A percentile compares a stretch with the other conserved stretches of the same genome.
Evolutionary conservation across 2,113 vertebrate species (phyloP).

Genomic region (Anthoscopus minutus): DNA sequence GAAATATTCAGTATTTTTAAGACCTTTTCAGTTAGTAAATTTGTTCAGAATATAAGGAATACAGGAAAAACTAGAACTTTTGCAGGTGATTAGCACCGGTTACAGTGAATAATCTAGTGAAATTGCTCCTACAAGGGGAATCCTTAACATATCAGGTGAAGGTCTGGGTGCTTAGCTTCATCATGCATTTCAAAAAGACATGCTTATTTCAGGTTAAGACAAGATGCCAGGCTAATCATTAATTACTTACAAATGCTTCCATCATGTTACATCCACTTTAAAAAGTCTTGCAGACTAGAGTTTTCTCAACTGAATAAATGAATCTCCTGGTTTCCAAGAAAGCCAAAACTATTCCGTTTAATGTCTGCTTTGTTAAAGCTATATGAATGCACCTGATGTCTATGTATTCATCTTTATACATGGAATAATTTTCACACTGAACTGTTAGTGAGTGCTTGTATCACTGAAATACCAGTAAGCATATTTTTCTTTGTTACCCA

Average conservation of each 20-base stretch:
- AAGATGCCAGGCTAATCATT: neutral
- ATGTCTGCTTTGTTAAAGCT: neutral
- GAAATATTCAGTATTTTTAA: neutral
- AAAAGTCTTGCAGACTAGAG: neutral
- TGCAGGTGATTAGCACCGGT: neutral
- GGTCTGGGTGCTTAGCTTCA: neutral
- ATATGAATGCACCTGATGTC: neutral
- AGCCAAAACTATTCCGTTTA: neutral
- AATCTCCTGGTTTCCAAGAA: neutral
- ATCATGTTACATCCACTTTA: neutral
- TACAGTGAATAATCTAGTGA: neutral
- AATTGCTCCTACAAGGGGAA: neutral
- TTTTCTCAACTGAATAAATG: neutral
- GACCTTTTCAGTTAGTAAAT: neutral
- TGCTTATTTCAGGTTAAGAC: neutral
- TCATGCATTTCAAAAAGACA: neutral
- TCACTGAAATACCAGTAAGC: neutral
- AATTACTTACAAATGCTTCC: neutral
- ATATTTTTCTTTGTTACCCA: neutral
- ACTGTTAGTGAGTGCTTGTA: neutral
- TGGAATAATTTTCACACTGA: neutral
- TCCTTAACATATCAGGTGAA: neutral
- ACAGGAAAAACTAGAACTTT: neutral
- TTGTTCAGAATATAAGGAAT: neutral
- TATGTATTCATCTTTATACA: neutral